Base-by-base conservation (phyloP, 2,113 vertebrate species). In the Nansenia antarctica region DNA sequence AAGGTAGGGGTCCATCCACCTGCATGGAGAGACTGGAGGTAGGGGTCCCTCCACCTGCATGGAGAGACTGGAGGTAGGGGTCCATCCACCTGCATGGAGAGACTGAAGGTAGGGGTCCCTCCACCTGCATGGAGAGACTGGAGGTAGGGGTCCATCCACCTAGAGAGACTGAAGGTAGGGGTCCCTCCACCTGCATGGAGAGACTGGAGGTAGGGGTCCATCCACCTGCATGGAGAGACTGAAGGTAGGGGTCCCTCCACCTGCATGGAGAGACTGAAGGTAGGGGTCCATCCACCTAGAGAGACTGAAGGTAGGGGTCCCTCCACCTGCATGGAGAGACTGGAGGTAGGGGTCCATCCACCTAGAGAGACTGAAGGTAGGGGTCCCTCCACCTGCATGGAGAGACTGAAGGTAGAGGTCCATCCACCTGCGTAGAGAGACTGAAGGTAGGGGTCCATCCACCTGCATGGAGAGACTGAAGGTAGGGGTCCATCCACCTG, bases 21-120 rank as follows among this genome's bases (percentile, higher is more conserved):
- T 90, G 78, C 8, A 89, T 91, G 0, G 95, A 96, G 78, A 92
- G 94, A 54, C 87, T 96, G 54, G 91, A 85, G 92, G 95, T 96
- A 86, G 0, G 39, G n/a, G n/a, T n/a, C n/a, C n/a, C n/a, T n/a
- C n/a, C 79, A 96, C 93, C 83, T 90, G 78, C 8, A 89, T 91
- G 0, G 95, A 96, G 78, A 92, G 94, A 54, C 87, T 96, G 54
- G 91, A 85, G 92, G 95, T 96, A 86, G 0, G 39, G n/a, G n/a
- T n/a, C n/a, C n/a, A n/a, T n/a, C n/a, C 79, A 96, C 93, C 83
- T 90, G 78, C 8, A 89, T 91, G 0, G 95, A 96, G 78, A 92
- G 94, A 54, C 87, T 96, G 54, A 91, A 85, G 92, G 95, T 96
- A 86, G 0, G 39, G n/a, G n/a, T n/a, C n/a, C n/a, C n/a, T n/a